Conservation (phyloP, 1,140 invertebrate genomes). For the Drosophila tsacasi region DNA sequence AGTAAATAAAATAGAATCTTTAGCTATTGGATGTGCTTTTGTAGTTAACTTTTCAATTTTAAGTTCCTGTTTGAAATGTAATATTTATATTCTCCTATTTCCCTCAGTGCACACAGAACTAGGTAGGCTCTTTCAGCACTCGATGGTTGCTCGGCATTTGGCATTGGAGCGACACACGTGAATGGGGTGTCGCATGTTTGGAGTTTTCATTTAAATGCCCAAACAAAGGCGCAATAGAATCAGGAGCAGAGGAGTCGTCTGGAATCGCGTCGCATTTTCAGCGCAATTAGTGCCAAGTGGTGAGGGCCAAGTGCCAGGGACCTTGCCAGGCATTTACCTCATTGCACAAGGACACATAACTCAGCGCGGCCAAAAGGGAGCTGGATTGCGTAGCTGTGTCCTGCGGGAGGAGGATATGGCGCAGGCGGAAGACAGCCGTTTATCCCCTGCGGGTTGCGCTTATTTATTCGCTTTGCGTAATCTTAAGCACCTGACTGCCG, state of each 20-base stretch:
- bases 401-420: constrained; percentile 22
- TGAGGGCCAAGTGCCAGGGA: constrained; percentile 27
- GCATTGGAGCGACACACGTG: constrained; percentile 20
- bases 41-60: background rate
- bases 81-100: background rate
- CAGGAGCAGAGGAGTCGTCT: constrained; percentile 7
- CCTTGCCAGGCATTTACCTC: constrained; percentile 42
- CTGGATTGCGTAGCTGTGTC: constrained; percentile 19
- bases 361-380: constrained; percentile 15
- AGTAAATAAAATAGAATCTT: too few species aligned
- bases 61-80: background rate
- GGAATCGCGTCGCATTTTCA: constrained; percentile 38
- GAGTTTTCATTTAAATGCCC: constrained; percentile 52
- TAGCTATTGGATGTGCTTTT: too few species aligned
- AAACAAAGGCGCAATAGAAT: constrained; percentile 22
- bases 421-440: constrained; percentile 27
- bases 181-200: constrained; percentile 63
- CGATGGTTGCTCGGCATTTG: constrained; percentile 25
- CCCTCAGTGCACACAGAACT: background rate
- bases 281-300: constrained; percentile 51
- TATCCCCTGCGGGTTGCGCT: constrained; percentile 50
- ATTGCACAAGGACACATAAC: constrained; percentile 56
- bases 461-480: constrained; percentile 63
- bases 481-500: constrained; percentile 56
- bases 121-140: constrained; percentile 14